Percentiles rank a stretch among this genome's conserved stretches.
Evolutionary conservation across 2,113 vertebrate species (phyloP).

Genomic region (Oreamnos americanus): DNA sequence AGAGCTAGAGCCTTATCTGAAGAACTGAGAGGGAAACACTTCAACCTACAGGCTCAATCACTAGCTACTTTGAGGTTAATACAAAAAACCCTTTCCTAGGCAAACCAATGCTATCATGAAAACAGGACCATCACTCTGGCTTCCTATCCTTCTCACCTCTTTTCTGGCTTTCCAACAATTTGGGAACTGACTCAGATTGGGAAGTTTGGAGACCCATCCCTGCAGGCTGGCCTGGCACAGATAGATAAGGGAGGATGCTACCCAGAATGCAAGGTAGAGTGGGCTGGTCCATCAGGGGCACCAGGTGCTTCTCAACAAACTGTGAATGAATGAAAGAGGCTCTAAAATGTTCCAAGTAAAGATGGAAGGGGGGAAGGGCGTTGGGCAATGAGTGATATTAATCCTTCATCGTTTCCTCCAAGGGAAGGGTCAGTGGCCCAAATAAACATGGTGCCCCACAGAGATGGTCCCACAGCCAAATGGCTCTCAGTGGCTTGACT

Average conservation of each 20-base stretch:
- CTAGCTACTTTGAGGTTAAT: not conserved
- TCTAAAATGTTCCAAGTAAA: not conserved
- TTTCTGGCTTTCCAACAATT: not conserved
- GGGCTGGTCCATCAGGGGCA: not conserved
- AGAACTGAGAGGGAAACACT: not conserved
- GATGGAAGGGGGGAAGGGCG: not conserved
- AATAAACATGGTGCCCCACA: conserved; percentile 40
- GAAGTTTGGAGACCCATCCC: not conserved
- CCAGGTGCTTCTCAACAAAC: not conserved
- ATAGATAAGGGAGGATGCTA: not conserved
- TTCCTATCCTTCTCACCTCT: not conserved
- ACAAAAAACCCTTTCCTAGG: not conserved
- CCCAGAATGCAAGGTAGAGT: not conserved
- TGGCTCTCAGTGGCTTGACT: conserved; percentile 27
- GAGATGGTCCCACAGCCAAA: conserved; percentile 5
- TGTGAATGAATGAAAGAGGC: not conserved
- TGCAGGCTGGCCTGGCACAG: not conserved
- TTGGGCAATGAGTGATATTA: not conserved
- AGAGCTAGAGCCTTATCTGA: not conserved
- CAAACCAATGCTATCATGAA: not conserved
- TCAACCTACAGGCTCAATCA: not conserved
- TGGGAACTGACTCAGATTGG: not conserved
- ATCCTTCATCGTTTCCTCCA: conserved; percentile 13
- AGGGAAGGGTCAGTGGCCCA: not conserved
- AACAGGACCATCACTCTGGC: not conserved